Evolutionary conservation across 53 echinoderm and acorn worm species (phyloP).

Genomic region (Stichopus horrens): DNA sequence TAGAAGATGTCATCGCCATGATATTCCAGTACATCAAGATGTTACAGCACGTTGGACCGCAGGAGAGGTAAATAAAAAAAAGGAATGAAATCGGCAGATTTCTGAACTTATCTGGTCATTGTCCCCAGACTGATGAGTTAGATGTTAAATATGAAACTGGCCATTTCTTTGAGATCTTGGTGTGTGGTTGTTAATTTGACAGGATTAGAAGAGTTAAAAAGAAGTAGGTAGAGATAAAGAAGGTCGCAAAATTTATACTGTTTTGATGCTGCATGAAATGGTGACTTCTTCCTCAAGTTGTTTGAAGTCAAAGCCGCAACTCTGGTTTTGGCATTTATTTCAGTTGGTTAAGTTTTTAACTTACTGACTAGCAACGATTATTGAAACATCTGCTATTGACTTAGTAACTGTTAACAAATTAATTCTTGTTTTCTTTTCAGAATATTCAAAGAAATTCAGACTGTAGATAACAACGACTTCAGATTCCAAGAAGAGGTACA

Average conservation of each 20-base stretch:
- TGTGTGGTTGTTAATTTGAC: neutral
- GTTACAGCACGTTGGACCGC: conserved; percentile 86
- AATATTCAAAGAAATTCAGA: conserved; percentile 92
- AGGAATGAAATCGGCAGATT: neutral
- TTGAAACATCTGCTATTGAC: too few relatives aligned
- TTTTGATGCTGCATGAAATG: too few relatives aligned
- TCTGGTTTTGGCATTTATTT: too few relatives aligned
- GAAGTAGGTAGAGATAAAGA: too few relatives aligned
- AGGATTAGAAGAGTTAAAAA: too few relatives aligned
- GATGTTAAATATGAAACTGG: neutral
- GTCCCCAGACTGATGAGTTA: too few relatives aligned
- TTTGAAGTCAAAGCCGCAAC: too few relatives aligned
- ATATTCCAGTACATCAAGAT: conserved; percentile 98
- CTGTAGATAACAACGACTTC: conserved; percentile 86
- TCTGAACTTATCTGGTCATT: too few relatives aligned
- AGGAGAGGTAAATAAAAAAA: conserved; percentile 67
- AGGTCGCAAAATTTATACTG: too few relatives aligned
- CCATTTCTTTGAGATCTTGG: neutral
- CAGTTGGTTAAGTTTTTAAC: too few relatives aligned
- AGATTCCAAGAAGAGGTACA: conserved; percentile 92
- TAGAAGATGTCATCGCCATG: conserved; percentile 78
- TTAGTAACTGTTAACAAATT: neutral
- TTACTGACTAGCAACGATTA: too few relatives aligned
- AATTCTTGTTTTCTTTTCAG: conserved; percentile 42
- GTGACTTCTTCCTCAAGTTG: too few relatives aligned